Conservation (phyloP, 2,888 invertebrate species). For the Callimorpha dominula region DNA sequence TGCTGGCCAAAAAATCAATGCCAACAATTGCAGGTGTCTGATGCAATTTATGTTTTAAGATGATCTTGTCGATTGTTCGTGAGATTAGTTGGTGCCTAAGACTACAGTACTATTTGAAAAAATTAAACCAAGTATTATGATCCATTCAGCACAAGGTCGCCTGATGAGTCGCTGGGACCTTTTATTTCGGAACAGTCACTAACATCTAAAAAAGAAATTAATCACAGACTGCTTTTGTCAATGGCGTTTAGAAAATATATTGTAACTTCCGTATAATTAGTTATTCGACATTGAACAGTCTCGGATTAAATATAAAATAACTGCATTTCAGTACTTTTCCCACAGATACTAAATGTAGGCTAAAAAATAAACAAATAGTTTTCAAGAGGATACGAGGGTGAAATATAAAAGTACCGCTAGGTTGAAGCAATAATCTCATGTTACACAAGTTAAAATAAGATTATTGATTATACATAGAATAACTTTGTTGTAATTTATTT, state of each 20-base stretch:
- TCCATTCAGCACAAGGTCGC: constrained; percentile 69
- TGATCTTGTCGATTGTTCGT: constrained; percentile 31
- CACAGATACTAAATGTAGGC: background rate
- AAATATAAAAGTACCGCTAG: too few relatives aligned
- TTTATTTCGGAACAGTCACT: constrained; percentile 59
- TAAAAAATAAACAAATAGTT: constrained; percentile 12
- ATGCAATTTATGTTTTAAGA: constrained; percentile 30
- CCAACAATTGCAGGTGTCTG: constrained; percentile 44
- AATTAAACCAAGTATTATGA: constrained; percentile 45
- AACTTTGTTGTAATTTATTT: background rate
- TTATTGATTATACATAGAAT: too few relatives aligned
- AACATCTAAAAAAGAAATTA: constrained; percentile 58
- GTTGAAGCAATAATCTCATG: too few relatives aligned
- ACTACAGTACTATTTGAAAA: constrained; percentile 36
- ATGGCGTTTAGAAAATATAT: constrained; percentile 37
- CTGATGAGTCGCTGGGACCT: constrained; percentile 57
- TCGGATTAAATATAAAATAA: constrained; percentile 7
- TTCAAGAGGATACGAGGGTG: too few relatives aligned
- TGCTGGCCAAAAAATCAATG: constrained; percentile 47
- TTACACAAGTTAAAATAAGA: too few relatives aligned
- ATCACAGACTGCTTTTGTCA: constrained; percentile 51
- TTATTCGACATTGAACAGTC: constrained; percentile 32
- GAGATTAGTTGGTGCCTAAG: constrained; percentile 15
- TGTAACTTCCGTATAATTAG: constrained; percentile 30
- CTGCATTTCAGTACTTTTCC: constrained; percentile 14